phyloP scores from a whole-genome alignment of 2,113 vertebrate species.

The Nannospalax galili region DNA sequence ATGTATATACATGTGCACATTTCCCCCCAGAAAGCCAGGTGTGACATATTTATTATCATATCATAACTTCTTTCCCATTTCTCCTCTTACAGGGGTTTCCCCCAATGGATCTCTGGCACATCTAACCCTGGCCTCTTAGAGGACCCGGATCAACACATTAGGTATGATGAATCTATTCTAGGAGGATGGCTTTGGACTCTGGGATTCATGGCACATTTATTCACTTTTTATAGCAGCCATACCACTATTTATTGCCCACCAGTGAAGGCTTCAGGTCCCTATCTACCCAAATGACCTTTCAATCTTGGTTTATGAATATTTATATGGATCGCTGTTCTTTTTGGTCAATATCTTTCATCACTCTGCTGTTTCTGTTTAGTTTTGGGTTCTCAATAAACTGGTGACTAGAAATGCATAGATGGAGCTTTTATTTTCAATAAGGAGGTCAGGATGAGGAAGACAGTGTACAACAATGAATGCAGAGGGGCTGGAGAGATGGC shows the following conservation, averaged over 20 bases:
- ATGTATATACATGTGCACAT: background rate
- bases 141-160: background rate
- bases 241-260: background rate
- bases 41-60: background rate
- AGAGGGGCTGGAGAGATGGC: background rate
- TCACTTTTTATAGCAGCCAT: background rate
- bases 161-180: background rate
- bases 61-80: background rate
- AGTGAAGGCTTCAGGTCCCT: background rate
- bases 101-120: background rate
- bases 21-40: background rate
- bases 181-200: background rate
- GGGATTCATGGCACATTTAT: background rate
- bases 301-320: background rate
- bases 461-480: background rate
- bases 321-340: slow-evolving; percentile 70
- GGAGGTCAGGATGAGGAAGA: background rate
- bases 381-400: background rate
- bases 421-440: too few species aligned
- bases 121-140: background rate
- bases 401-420: background rate
- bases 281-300: background rate
- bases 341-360: slow-evolving; percentile 41
- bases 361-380: background rate
- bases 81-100: background rate